Evolutionary conservation across 2,888 invertebrate genomes (phyloP).

Genomic region (Hermaeophaga mercurialis): DNA sequence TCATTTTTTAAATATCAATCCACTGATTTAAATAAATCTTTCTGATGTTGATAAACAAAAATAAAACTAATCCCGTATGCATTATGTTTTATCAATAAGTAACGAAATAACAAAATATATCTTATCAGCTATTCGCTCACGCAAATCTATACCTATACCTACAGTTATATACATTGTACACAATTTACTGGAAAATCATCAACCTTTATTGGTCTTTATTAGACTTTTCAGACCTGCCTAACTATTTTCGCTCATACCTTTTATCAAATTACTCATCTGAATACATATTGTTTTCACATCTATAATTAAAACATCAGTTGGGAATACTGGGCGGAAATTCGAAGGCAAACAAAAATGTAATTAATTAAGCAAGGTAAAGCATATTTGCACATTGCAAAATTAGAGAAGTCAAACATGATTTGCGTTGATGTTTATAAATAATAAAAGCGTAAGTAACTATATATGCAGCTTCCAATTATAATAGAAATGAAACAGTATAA

Average conservation of each 20-base stretch:
- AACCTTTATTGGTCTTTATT: slow-evolving; percentile 1
- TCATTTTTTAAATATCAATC: too few species aligned
- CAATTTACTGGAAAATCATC: background rate
- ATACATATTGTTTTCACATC: slow-evolving; percentile 15
- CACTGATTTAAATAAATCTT: too few species aligned
- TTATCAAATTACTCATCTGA: slow-evolving; percentile 19
- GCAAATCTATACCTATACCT: background rate
- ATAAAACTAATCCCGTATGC: too few species aligned
- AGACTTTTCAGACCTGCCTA: background rate
- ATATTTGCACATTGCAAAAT: slow-evolving; percentile 22
- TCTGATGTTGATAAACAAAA: too few species aligned
- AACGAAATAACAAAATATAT: background rate
- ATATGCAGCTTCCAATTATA: too few species aligned
- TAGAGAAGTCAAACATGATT: slow-evolving; percentile 8
- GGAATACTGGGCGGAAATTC: slow-evolving; percentile 19
- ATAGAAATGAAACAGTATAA: background rate
- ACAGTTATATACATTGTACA: background rate
- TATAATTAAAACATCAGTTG: slow-evolving; percentile 21
- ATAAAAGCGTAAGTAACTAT: background rate
- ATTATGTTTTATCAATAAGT: too few species aligned
- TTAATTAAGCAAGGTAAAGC: slow-evolving; percentile 24
- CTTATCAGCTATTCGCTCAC: background rate
- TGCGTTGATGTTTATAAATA: background rate
- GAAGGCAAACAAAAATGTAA: slow-evolving; percentile 28
- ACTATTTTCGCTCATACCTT: slow-evolving; percentile 7